Base-by-base conservation (phyloP, 1,140 invertebrate genomes). In the Heliconius himera region DNA sequence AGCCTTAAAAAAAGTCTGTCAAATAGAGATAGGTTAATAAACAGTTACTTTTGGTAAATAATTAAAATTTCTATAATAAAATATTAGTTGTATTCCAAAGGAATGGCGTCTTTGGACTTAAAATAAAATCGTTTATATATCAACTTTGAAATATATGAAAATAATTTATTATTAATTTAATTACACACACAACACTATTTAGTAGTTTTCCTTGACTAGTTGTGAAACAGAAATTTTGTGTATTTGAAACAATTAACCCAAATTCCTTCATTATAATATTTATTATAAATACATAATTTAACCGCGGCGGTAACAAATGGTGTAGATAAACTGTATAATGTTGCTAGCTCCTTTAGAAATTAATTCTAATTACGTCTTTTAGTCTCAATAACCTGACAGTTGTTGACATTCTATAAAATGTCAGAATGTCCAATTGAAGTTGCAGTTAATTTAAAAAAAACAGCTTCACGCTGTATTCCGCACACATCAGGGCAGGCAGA, bases 171-270 rank as follows among this genome's bases (percentile, higher is more conserved):
- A 56, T 26, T 56, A 54, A 54, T 36, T 20, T 54, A 0, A 22
- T 22, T 8, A 66, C 20, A 26, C 8, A 13, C 20, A 26, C 11
- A 29, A 26, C 56, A 26, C 56, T 66, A 26, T 9, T 13, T 66
- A 66, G 60, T 3, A 66, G 60, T 66, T 66, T 66, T 66, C 60
- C 60, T 66, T 66, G 60, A 66, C 60, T 66, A 66, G 60, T 26
- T 66, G 60, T 1, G n/a, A 66, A 22, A 66, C 26, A 66, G 22
- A 66, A 66, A 26, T 66, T 66, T 66, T 66, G 60, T 66, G 22
- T 26, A 66, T 66, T 29, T 66, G 2, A 66, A 66, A 26, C 22
- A 66, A 26, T 56, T 66, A 29, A 66, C 60, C 60, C 60, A 66
- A 66, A 66, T 66, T 29, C 60, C 60, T 13, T 66, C 1, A 66